Evolutionary conservation across 2,113 vertebrate species (phyloP), one percentile per base, ranked within the genome.

Genomic region (Proterorhinus semilunaris): DNA sequence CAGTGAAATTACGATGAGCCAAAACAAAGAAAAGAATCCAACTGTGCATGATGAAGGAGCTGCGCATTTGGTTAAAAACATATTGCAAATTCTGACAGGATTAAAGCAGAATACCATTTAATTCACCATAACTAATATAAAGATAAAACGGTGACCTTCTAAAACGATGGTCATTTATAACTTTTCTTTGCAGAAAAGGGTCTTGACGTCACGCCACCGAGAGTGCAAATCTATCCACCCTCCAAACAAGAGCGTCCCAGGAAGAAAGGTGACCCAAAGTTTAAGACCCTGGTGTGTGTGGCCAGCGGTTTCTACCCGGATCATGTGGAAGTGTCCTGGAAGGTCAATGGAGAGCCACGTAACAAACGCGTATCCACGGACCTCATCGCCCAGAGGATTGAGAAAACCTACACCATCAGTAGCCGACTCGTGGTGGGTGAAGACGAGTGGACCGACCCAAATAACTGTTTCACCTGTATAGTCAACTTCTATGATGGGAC

Each of bases 231-330:
- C 69, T 85, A 96, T 10, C 0, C 0, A 6, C 95, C 96, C 0
- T 93, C 94, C 0, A 0, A 55, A 2, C 71, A 82, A 0, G 94
- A 97, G 86, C 85, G 93, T 43, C 63, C 44, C 1, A 8, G 45
- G 9, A 0, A 12, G 0, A 27, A 42, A 1, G 43, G 36, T 11
- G 2, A 69, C 0, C 0, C 0, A 0, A 43, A 6, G 16, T 88
- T 88, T 67, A 93, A 92, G 82, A 97, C 96, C 0, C 55, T 98
- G 6, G 91, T 98, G 1, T 98, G 96, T 68, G 81, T 95, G 82
- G 95, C 88, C 67, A 91, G 71, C 0, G 78, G 42, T 17, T 98
- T 98, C 92, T 97, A 91, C 82, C 97, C 97, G 0, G 94, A 98
- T 85, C 93, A 96, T n/a, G 78, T 96, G 74, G 52, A 10, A 0